Evolutionary conservation across 2,888 invertebrate genomes (phyloP), one percentile per base, ranked within the genome.

Genomic region (Nephrocerus scutellatus): DNA sequence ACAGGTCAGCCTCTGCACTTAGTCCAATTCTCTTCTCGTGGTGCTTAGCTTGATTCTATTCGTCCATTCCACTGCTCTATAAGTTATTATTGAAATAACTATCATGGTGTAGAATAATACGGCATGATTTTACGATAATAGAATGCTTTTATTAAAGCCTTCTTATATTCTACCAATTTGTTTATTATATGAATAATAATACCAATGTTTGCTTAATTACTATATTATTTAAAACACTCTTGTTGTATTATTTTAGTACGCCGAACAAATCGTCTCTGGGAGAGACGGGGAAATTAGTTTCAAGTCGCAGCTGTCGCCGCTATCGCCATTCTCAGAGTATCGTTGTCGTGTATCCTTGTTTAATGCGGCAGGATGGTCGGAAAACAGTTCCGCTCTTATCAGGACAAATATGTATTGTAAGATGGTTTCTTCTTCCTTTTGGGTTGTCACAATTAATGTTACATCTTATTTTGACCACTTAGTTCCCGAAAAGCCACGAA

Each of bases 401-500:
- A 37, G 16, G 29, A 48, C 53, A 15, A 33, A 54, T 45, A 20
- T 42, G 19, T 61, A 58, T 36, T 66, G 66, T 66, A 55, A 49
- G 62, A 34, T 19, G n/a, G 28, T 25, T 34, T 34, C 34, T 34
- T 20, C 26, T 34, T 34, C 20, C 21, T 34, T 10, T 10, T 23
- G 22, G 9, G 10, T 10, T 22, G 9, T 19, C 29, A 5, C 22
- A 30, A 12, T 18, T 9, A 25, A 10, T 26, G n/a, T 19, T 29
- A n/a, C 9, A 14, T 18, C 21, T 41, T 8, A 21, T 25, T 22
- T 13, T 12, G 15, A 18, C 6, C 7, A 30, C 37, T n/a, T 30
- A 67, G 66, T 56, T 56, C 67, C 66, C 12, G 60, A 59, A n/a
- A 41, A 48, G 19, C 66, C 66, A 12, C 41, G 48, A 16, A 35